Evolutionary conservation across 2,797 vertebrate genomes (phyloP).

Genomic region (Serranus cabrilla): DNA sequence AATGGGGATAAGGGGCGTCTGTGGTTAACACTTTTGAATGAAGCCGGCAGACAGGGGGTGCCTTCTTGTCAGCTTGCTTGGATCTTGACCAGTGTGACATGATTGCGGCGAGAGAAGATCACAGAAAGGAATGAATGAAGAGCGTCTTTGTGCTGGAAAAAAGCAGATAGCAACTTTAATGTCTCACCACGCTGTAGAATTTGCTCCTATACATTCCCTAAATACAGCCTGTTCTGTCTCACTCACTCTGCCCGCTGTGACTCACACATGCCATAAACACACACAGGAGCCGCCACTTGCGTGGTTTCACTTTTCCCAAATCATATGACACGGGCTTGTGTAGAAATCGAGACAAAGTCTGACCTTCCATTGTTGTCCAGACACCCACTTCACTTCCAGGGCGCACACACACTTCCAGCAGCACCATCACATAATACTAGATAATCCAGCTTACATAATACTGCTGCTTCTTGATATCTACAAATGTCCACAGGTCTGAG

Average conservation of each 20-base stretch:
- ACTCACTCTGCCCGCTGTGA: constrained; percentile 46
- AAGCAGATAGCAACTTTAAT: constrained; percentile 70
- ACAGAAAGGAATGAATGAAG: constrained; percentile 70
- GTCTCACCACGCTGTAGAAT: constrained; percentile 49
- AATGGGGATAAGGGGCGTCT: constrained; percentile 65
- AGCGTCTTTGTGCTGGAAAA: constrained; percentile 74
- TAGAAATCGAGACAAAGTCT: constrained; percentile 65
- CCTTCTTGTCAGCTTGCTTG: constrained; percentile 64
- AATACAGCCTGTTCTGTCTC: constrained; percentile 63
- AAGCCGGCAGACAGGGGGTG: constrained; percentile 55
- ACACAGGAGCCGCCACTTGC: constrained; percentile 45
- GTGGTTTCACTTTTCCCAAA: constrained; percentile 65
- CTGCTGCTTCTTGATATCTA: constrained; percentile 54
- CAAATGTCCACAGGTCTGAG: constrained; percentile 30
- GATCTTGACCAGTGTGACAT: constrained; percentile 62
- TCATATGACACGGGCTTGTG: constrained; percentile 37
- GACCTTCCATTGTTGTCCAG: constrained; percentile 56
- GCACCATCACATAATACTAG: constrained; percentile 58
- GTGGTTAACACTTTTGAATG: constrained; percentile 76
- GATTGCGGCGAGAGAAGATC: constrained; percentile 59
- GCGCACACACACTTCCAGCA: constrained; percentile 37
- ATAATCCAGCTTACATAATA: constrained; percentile 71
- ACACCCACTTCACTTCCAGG: constrained; percentile 57
- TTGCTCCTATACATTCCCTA: constrained; percentile 60
- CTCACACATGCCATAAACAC: constrained; percentile 74